Conservation (phyloP, 1,140 invertebrate genomes). For the Eurosta solidaginis region DNA sequence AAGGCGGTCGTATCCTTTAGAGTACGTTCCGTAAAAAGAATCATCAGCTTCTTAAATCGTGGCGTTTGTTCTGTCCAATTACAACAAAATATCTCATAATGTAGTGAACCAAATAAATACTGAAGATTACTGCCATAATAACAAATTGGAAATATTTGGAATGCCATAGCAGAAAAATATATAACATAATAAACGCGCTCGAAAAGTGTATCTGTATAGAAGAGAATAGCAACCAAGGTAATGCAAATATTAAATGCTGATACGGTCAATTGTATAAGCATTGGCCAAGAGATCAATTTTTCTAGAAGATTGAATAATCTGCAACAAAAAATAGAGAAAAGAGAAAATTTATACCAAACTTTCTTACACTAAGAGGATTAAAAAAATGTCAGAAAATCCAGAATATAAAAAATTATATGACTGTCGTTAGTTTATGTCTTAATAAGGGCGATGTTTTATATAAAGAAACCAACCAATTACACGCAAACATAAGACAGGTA, state of each 20-base stretch:
- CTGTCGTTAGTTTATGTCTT: too few species aligned
- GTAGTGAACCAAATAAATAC: slow-evolving; percentile 41
- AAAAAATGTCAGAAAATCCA: not conserved
- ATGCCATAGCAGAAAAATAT: slow-evolving; percentile 41
- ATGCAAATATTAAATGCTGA: slow-evolving; percentile 47
- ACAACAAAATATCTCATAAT: slow-evolving; percentile 49
- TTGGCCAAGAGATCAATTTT: slow-evolving; percentile 45
- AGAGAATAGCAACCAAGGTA: slow-evolving; percentile 38
- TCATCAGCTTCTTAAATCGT: slow-evolving; percentile 46
- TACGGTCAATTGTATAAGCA: slow-evolving; percentile 49
- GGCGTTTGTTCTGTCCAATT: slow-evolving; percentile 42
- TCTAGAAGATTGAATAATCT: slow-evolving; percentile 45
- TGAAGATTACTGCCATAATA: slow-evolving; percentile 50
- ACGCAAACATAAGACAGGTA: too few species aligned
- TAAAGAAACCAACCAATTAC: too few species aligned
- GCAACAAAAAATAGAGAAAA: not conserved
- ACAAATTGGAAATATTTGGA: slow-evolving; percentile 49
- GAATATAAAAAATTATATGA: not conserved
- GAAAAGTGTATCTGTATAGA: slow-evolving; percentile 41
- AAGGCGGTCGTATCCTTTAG: slow-evolving; percentile 40
- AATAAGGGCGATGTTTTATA: too few species aligned
- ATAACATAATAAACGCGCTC: slow-evolving; percentile 39
- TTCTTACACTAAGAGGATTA: not conserved
- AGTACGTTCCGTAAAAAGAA: slow-evolving; percentile 50
- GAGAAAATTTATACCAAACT: not conserved